Base-by-base conservation (phyloP, 2,888 invertebrate genomes). In the Masnerella sp. region DNA sequence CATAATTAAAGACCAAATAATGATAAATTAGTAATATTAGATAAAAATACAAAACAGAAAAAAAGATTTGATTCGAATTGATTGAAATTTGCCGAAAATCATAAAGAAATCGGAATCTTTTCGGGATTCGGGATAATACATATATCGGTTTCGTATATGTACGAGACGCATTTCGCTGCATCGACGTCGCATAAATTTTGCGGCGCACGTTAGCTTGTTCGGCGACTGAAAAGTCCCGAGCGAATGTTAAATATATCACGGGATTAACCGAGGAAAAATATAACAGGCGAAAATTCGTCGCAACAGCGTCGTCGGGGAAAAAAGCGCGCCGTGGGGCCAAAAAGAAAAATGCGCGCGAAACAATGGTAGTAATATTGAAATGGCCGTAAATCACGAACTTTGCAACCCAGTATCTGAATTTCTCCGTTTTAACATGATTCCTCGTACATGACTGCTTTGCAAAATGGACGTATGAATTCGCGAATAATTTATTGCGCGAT, bases 151-250 rank as follows among this genome's bases (percentile, higher is more conserved):
- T 36, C 52, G 52, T 47, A 52, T 62, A 62, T 42, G 65, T 56
- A 45, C 75, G 65, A 67, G 65, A 75, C 68, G 59, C 70, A 73
- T 73, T 75, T 71, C 43, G 71, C 51, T 74, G 71, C 74, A 78
- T 76, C 71, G 74, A 68, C 58, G 65, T 61, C 64, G 76, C 76
- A 76, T 78, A 78, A 77, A 77, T 76, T 78, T 74, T 30, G 52
- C 40, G 36, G 69, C 69, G 62, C 36, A 61, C 72, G 69, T 45
- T 68, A 51, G 52, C 69, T 52, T 58, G 67, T 49, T 70, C 67
- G 65, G 42, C 64, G 61, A 72, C 58, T 72, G 75, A 68, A 72
- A 75, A 68, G 68, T 72, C 59, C 59, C 71, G 58, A 34, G 59
- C 59, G 71, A 68, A 64, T 64, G 59, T 68, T 64, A 75, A 71